Evolutionary conservation across 2,888 invertebrate species (phyloP), one percentile per base, ranked within the genome.

Genomic region (Boloria euphrosyne): DNA sequence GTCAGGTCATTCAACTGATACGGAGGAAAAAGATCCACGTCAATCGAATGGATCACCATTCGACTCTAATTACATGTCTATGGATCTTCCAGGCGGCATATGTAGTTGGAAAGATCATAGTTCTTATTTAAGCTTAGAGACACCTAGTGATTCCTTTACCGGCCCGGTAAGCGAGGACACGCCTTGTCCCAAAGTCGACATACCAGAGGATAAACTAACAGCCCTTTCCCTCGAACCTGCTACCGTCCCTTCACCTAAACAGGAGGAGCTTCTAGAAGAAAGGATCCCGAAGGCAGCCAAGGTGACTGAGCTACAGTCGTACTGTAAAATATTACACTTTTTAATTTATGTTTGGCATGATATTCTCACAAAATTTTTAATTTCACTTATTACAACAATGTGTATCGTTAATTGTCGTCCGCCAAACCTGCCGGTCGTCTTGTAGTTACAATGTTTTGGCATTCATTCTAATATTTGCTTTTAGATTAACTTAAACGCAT

Each of bases 71-170:
- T 94, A 94, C 77, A 93, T 95, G 76, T 94, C 95, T 58, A 94
- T 95, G 79, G 95, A 96, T 85, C 89, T 96, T 72, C 96, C 96
- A 6, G 96, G 96, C 70, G 96, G 96, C 64, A 94, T 96, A 75
- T 96, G 96, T 83, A 95, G 95, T 81, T 96, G 96, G 96, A 94
- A 94, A 82, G 96, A 96, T 81, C 94, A 96, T 81, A 96, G 96
- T 80, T 96, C 96, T 59, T 96, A 96, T 79, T 89, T 96, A 77
- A 93, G 95, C 77, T 81, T 93, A 78, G 95, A 95, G 83, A 89
- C 92, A 66, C 85, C 91, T 46, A 75, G 74, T 22, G 81, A 84
- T 73, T 81, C 82, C 64, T 74, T 81, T 63, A 72, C 72, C 67
- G 78, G 77, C 66, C 62, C 73, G 66, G 62, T 74, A 43, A 75